Conservation (phyloP, 2,888 invertebrate species). For the Drosophila trichaetosa region DNA sequence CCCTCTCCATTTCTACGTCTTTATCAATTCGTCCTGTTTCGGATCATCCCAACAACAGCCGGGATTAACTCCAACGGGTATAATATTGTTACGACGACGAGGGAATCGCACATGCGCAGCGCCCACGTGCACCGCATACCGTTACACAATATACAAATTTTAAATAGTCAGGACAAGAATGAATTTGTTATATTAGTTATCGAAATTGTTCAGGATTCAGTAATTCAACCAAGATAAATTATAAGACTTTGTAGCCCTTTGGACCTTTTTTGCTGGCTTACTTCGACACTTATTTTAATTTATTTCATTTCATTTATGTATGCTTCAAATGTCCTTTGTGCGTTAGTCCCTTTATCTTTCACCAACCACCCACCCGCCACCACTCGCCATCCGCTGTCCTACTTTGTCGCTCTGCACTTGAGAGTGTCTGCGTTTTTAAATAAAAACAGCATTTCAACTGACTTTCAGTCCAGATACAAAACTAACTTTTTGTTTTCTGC, state of each 20-base stretch:
- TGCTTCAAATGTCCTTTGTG: conserved; percentile 69
- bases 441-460: conserved; percentile 59
- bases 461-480: conserved; percentile 26
- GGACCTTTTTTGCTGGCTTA: conserved; percentile 66
- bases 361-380: neutral
- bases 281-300: conserved; percentile 79
- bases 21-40: too few relatives aligned
- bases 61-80: too few relatives aligned
- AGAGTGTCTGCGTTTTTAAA: conserved; percentile 65
- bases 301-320: conserved; percentile 75
- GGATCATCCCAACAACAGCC: too few relatives aligned
- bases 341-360: conserved; percentile 13
- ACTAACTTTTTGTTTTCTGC: conserved; percentile 1
- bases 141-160: too few relatives aligned
- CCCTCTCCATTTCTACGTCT: too few relatives aligned
- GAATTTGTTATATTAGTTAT: too few relatives aligned
- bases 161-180: too few relatives aligned
- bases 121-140: too few relatives aligned
- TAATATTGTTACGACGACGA: too few relatives aligned
- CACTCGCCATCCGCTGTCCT: neutral
- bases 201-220: too few relatives aligned
- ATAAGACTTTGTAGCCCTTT: conserved; percentile 35
- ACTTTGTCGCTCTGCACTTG: neutral
- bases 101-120: too few relatives aligned
- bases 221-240: too few relatives aligned